Evolutionary conservation across 2,888 invertebrate species (phyloP), one percentile per base, ranked within the genome.

Genomic region (Perithous albicinctus): DNA sequence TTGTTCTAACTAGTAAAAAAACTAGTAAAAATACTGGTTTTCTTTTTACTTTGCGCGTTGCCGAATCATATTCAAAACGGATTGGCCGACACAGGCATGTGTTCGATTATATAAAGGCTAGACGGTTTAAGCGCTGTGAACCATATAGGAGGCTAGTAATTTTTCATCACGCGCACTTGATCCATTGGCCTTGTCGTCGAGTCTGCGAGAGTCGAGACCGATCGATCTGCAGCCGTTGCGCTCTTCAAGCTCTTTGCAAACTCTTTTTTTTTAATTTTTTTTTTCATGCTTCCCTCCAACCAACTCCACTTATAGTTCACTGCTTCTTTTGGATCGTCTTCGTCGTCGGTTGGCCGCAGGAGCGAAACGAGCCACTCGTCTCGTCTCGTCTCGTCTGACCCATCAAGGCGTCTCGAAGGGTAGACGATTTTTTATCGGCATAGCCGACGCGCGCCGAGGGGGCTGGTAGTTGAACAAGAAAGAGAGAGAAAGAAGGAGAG

Each of bases 151-250:
- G 15, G 41, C 43, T 59, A 23, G 35, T 59, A 76, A 76, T 76
- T 76, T 76, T 76, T 76, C 76, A 67, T 76, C 76, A 48, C 48
- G 67, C 67, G 59, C 59, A 56, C 67, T 67, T 59, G 67, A 76
- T 72, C 70, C 70, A 72, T 72, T 72, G 70, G 70, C 43, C 59
- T 32, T 18, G 23, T 32, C 59, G 59, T 59, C 32, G 56, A 29
- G 26, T 38, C 26, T 56, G 56, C 10, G 70, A 20, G 59, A 41
- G 29, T 32, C 43, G 59, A 46, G 35, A 26, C 29, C 59, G 70
- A 72, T 72, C 70, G 70, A 72, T 72, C 32, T 32, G 54, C 56
- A 1, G 23, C 20, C 41, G 26, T 6, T 59, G 32, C 63, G 20
- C 41, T 63, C 38, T 51, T 63, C 20, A n/a, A 63, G 23, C 35